Evolutionary conservation across 1,140 invertebrate species (phyloP).

Genomic region (Nymphalis io): DNA sequence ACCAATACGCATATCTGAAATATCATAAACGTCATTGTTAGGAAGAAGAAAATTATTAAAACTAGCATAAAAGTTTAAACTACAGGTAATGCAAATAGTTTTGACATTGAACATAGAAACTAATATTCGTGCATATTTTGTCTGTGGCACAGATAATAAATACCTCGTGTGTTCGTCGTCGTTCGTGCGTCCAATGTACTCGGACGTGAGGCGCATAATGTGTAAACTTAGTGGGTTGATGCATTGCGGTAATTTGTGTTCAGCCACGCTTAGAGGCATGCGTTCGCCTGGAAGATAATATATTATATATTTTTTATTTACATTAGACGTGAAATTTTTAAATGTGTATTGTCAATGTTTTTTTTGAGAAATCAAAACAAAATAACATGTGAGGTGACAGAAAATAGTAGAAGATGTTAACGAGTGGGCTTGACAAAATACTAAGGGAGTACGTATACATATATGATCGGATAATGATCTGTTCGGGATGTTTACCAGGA

Average conservation of each 20-base stretch:
- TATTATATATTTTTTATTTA: neutral
- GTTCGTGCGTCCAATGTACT: slow-evolving; percentile 90
- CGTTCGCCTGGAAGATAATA: slow-evolving; percentile 83
- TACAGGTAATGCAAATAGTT: slow-evolving; percentile 14
- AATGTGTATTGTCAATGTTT: too few relatives aligned
- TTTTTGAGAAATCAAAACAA: too few relatives aligned
- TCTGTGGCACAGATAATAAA: neutral
- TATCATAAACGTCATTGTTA: neutral
- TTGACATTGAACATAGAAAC: neutral
- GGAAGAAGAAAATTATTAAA: slow-evolving; percentile 3
- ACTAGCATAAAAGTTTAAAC: slow-evolving; percentile 1
- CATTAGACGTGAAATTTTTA: too few relatives aligned
- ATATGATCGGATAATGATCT: too few relatives aligned
- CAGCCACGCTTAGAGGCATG: slow-evolving; percentile 93
- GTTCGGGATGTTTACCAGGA: too few relatives aligned
- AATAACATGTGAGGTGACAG: too few relatives aligned
- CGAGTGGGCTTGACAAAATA: too few relatives aligned
- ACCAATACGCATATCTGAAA: neutral
- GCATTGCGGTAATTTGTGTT: slow-evolving; percentile 94
- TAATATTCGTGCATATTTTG: slow-evolving; percentile 4
- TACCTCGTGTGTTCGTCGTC: slow-evolving; percentile 86
- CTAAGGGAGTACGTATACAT: too few relatives aligned
- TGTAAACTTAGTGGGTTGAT: slow-evolving; percentile 96
- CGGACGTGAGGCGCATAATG: slow-evolving; percentile 95
- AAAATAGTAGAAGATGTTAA: too few relatives aligned